Evolutionary conservation across 2,888 invertebrate genomes (phyloP).

Genomic region (Palloptera scutellata): DNA sequence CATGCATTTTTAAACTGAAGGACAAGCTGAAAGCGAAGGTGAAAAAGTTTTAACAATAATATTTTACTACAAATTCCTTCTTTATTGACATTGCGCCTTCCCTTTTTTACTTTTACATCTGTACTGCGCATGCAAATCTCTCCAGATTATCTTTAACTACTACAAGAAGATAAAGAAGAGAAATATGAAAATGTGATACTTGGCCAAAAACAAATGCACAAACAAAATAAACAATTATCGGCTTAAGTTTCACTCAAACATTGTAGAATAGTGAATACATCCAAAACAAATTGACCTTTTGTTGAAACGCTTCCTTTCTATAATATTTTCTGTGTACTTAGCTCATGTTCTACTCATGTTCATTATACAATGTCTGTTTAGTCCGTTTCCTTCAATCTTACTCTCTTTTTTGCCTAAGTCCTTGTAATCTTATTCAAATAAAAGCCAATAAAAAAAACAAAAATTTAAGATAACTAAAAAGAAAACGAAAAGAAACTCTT

Average conservation of each 20-base stretch:
- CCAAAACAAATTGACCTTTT: conserved; percentile 7
- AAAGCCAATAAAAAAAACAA: conserved; percentile 43
- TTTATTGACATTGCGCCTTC: no score
- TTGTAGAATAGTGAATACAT: conserved; percentile 13
- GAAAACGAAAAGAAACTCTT: conserved; percentile 6
- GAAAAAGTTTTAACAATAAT: no score
- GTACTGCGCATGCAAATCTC: no score
- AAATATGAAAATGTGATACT: not conserved
- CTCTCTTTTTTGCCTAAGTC: conserved; percentile 42
- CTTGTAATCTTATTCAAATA: conserved; percentile 54
- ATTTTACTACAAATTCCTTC: no score
- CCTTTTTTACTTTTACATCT: no score
- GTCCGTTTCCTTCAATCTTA: not conserved
- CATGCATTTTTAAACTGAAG: no score
- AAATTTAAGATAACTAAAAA: conserved; percentile 12
- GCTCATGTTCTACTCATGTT: not conserved
- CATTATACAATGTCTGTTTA: not conserved
- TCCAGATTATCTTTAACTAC: no score
- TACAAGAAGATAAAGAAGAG: not conserved
- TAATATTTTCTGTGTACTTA: not conserved
- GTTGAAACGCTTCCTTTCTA: conserved; percentile 3
- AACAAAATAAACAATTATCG: conserved; percentile 15
- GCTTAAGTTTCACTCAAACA: conserved; percentile 16
- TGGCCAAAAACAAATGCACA: not conserved
- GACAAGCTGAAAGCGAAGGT: no score